Base-by-base conservation (phyloP, 2,888 invertebrate genomes). In the Arge pagana region DNA sequence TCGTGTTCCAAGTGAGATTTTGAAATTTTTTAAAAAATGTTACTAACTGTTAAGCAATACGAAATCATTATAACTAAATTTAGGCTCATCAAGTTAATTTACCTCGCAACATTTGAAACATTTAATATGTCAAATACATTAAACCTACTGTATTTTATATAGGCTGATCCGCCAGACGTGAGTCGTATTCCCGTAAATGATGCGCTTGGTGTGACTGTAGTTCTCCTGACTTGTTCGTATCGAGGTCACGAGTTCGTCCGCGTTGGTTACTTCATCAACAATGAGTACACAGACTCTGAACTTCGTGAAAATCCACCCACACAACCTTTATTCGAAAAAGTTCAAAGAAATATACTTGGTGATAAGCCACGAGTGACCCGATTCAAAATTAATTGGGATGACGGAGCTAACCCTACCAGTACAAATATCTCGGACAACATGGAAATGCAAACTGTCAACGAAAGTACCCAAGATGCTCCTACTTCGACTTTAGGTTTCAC, bases 221-320 rank as follows among this genome's bases (percentile, higher is more conserved):
- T 99, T 0, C 79, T 99, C 11, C 79, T 99, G 41, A 96, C 96
- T 2, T 97, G 97, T 78, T 93, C 93, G 0, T 98, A 97, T 72
- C 81, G 91, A 61, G 74, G 75, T 23, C 96, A 91, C 72, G 97
- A 97, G 78, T 99, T 99, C 76, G 95, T 98, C 2, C 83, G 98
- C 54, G 96, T 99, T 2, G 99, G 98, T 2, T 99, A 98, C 77
- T 99, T 97, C 73, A 97, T 99, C 52, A 97, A 97, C 72, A 98
- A 97, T 71, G 97, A 97, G 72, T 99, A 99, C 71, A 85, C 83
- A 3, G 96, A 97, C 66, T 89, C 90, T 0, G 97, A 98, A 70
- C 78, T 98, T 61, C 84, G 90, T 42, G 97, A 98, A 75, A 96
- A 94, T 75, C 95, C 96, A 3, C 98, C 99, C 6, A 82, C 92